These are phyloP conservation scores for Typhlomys cinereus DNA, from an alignment of 2,113 vertebrate species.

Conservation along the genomic window DNA sequence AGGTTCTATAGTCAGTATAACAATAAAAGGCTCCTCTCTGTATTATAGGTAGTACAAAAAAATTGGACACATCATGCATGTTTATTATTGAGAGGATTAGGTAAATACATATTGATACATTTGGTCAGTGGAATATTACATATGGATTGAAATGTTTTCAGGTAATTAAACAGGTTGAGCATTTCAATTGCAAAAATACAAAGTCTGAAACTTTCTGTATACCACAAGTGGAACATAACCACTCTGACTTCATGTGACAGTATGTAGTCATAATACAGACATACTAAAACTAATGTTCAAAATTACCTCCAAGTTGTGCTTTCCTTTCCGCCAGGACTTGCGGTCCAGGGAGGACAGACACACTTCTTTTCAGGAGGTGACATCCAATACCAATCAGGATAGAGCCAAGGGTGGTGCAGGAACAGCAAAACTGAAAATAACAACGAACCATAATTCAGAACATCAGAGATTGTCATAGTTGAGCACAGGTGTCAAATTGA, in stretches of 20 bases:
- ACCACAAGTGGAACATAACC: not conserved
- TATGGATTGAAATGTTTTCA: conserved; percentile 45
- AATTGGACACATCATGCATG: not conserved
- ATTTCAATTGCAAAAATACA: not conserved
- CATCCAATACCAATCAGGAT: too few species aligned
- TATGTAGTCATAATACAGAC: not conserved
- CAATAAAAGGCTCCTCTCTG: not conserved
- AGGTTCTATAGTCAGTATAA: not conserved
- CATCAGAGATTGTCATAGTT: too few species aligned
- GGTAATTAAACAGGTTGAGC: not conserved
- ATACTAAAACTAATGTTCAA: not conserved
- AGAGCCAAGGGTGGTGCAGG: too few species aligned
- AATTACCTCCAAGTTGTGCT: not conserved
- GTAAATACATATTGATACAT: conserved; percentile 37
- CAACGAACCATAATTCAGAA: too few species aligned
- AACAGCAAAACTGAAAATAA: too few species aligned
- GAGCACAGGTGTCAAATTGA: too few species aligned
- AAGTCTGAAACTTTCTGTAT: not conserved
- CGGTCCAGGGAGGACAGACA: too few species aligned
- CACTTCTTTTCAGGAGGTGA: too few species aligned
- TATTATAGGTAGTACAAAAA: conserved; percentile 32
- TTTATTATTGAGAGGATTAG: not conserved
- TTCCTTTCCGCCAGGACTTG: too few species aligned
- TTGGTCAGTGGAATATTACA: conserved; percentile 6
- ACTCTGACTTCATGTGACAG: not conserved